Percentiles rank a stretch among this genome's conserved stretches.
phyloP scores from a whole-genome alignment of 2,113 vertebrate species.

The Hippocampus mohnikei region DNA sequence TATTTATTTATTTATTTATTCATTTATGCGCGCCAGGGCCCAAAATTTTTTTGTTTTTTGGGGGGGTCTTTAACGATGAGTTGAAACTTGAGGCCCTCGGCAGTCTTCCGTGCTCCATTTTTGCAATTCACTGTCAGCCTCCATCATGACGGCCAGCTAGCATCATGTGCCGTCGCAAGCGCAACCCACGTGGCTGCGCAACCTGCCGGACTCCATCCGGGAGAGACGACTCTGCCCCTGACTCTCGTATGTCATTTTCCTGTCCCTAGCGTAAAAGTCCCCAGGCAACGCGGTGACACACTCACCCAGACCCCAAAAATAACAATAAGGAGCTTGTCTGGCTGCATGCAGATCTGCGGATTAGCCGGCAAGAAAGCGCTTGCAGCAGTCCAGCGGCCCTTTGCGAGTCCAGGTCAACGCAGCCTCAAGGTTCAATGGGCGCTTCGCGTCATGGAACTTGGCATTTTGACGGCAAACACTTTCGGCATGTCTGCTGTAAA shows the following conservation, averaged over 20 bases:
- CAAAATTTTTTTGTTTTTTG: too few relatives aligned
- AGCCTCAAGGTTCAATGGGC: slow-evolving; percentile 4
- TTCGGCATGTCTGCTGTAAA: background rate
- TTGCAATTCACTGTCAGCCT: too few relatives aligned
- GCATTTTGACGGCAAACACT: background rate
- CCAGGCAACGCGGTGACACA: slow-evolving; percentile 34
- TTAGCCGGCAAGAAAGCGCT: slow-evolving; percentile 33
- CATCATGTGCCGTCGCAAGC: too few relatives aligned
- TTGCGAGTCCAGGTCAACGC: slow-evolving; percentile 5
- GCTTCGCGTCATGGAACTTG: background rate
- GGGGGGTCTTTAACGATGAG: too few relatives aligned
- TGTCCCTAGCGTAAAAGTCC: slow-evolving; percentile 25
- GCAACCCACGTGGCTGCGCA: background rate
- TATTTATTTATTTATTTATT: too few relatives aligned
- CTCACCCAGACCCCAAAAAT: slow-evolving; percentile 44
- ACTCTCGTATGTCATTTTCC: slow-evolving; percentile 4
- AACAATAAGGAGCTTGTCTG: slow-evolving; percentile 63
- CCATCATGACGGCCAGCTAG: too few relatives aligned
- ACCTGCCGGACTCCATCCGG: background rate
- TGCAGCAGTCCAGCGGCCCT: slow-evolving; percentile 18
- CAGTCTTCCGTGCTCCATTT: too few relatives aligned
- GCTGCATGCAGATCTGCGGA: slow-evolving; percentile 39
- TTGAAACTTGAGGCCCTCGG: too few relatives aligned
- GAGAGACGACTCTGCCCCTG: background rate
- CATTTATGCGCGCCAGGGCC: too few relatives aligned